Conservation (phyloP, 2,113 vertebrate species). For the Percina caprodes region DNA sequence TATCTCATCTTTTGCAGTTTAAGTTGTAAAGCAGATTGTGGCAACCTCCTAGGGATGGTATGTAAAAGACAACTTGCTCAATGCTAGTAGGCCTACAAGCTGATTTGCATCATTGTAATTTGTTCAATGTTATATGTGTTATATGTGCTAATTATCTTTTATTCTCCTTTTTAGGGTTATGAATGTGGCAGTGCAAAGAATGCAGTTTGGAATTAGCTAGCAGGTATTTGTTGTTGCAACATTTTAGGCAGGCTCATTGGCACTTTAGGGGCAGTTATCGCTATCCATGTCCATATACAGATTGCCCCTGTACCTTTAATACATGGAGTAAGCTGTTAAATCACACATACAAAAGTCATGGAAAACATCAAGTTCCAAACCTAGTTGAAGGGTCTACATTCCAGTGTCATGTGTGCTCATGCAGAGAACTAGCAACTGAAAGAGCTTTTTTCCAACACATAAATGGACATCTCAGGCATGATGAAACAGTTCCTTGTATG, state of each 20-base stretch:
- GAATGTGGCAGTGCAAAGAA: background rate
- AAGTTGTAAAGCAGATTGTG: too few relatives aligned
- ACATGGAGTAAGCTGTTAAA: slow-evolving; percentile 13
- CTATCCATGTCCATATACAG: slow-evolving; percentile 2
- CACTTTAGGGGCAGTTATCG: slow-evolving; percentile 7
- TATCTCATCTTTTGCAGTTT: too few relatives aligned
- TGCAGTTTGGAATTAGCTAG: background rate
- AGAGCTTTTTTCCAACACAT: slow-evolving; percentile 1
- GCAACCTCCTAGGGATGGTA: background rate
- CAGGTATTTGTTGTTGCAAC: background rate
- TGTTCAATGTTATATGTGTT: background rate
- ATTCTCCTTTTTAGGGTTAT: background rate
- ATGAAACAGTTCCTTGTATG: slow-evolving; percentile 10
- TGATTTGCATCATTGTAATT: background rate
- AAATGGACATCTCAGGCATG: slow-evolving; percentile 12
- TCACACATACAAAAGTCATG: slow-evolving; percentile 9
- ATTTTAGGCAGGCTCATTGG: background rate
- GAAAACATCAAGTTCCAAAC: background rate
- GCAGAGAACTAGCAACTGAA: background rate
- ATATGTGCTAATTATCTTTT: background rate
- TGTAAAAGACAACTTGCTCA: background rate
- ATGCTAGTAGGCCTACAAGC: too few relatives aligned
- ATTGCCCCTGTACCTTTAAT: slow-evolving; percentile 2
- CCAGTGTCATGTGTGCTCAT: background rate
- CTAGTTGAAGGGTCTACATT: background rate